phyloP scores from a whole-genome alignment of 2,797 vertebrate genomes.

The Schizothorax lantsangensis region DNA sequence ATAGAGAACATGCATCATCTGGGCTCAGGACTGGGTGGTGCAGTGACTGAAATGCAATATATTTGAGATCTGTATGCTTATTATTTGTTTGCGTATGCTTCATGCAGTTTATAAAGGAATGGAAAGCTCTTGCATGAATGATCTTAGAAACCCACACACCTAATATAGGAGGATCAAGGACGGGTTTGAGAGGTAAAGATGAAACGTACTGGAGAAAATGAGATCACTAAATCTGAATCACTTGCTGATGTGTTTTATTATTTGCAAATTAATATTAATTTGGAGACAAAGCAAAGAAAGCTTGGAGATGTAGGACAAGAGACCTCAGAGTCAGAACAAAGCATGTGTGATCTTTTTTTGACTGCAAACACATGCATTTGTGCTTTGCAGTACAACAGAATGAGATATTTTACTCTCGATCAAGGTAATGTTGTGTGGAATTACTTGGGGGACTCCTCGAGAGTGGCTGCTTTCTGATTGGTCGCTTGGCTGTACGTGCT shows the following conservation, averaged over 20 bases:
- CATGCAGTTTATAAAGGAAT: constrained; percentile 6
- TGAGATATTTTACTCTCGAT: constrained; percentile 5
- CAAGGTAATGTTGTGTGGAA: constrained; percentile 38
- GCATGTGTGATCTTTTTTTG: constrained; percentile 7
- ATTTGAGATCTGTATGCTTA: constrained; percentile 29
- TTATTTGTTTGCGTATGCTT: constrained; percentile 17
- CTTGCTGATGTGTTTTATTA: constrained; percentile 20
- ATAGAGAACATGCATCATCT: constrained; percentile 28
- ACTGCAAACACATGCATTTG: background rate
- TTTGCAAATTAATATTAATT: constrained; percentile 17
- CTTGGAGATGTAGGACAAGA: background rate
- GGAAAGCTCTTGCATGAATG: background rate
- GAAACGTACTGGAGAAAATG: background rate
- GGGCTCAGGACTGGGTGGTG: constrained; percentile 6
- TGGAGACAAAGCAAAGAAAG: background rate
- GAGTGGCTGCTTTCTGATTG: constrained; percentile 24
- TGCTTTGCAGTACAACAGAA: background rate
- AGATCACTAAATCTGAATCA: constrained; percentile 6
- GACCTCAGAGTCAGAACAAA: background rate
- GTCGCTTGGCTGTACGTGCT: background rate
- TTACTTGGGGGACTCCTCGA: constrained; percentile 26
- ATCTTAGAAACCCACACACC: constrained; percentile 9
- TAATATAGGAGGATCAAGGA: constrained; percentile 1
- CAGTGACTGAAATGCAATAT: constrained; percentile 30
- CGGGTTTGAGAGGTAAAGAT: background rate